These are phyloP conservation scores for Cynodonichthys magdalenae DNA, from an alignment of 2,797 vertebrate species.

Conservation along the genomic window DNA sequence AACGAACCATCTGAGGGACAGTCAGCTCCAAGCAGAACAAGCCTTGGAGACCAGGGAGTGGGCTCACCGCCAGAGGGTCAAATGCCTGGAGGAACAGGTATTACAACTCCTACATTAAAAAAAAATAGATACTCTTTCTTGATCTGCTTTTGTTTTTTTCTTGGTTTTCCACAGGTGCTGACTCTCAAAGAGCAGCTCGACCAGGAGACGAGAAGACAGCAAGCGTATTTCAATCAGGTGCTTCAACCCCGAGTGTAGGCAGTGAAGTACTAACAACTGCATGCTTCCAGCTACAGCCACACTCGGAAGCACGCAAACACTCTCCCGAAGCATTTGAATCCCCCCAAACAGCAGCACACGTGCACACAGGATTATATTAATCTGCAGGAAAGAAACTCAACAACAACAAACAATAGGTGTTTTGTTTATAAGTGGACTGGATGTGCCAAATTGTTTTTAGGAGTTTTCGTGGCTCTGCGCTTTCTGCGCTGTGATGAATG, in stretches of 20 bases:
- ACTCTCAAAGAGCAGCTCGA: slow-evolving; percentile 82
- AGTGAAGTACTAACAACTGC: slow-evolving; percentile 50
- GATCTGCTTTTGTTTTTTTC: neutral
- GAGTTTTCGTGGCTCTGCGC: slow-evolving; percentile 70
- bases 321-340: slow-evolving; percentile 43
- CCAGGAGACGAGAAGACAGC: slow-evolving; percentile 71
- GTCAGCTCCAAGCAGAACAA: slow-evolving; percentile 75
- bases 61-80: slow-evolving; percentile 75
- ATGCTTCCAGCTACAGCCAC: slow-evolving; percentile 50
- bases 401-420: slow-evolving; percentile 83
- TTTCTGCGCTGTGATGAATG: slow-evolving; percentile 47
- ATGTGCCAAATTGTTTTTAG: slow-evolving; percentile 80
- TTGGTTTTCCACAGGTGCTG: slow-evolving; percentile 69
- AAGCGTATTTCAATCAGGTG: slow-evolving; percentile 71
- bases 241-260: slow-evolving; percentile 62
- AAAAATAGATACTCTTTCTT: no score
- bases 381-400: slow-evolving; percentile 70
- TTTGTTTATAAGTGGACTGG: slow-evolving; percentile 74
- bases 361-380: slow-evolving; percentile 75
- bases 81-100: slow-evolving; percentile 83
- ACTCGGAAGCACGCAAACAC: slow-evolving; percentile 46
- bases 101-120: neutral
- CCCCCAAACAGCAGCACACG: slow-evolving; percentile 57
- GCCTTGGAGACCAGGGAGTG: slow-evolving; percentile 73
- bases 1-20: slow-evolving; percentile 62